These are phyloP conservation scores for Cecidostiba fungosa DNA, from an alignment of 2,888 invertebrate genomes.

Conservation along the genomic window DNA sequence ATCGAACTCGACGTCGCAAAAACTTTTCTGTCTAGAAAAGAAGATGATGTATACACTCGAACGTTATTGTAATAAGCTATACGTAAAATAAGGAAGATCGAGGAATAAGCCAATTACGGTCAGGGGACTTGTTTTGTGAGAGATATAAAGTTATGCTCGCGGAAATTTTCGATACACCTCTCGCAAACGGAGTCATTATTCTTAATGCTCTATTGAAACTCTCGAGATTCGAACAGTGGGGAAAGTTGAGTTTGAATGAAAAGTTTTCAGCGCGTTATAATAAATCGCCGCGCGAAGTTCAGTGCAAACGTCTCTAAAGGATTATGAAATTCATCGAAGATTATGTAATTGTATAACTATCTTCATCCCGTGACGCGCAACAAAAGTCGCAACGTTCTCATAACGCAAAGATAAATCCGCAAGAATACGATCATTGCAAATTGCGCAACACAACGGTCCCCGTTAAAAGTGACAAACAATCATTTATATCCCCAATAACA, in stretches of 20 bases:
- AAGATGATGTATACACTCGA: background rate
- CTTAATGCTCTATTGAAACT: slow-evolving; percentile 26
- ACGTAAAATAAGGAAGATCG: background rate
- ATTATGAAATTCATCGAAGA: slow-evolving; percentile 23
- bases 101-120: slow-evolving; percentile 9
- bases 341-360: background rate
- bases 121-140: background rate
- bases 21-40: background rate
- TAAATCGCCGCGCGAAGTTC: background rate
- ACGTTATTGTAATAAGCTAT: background rate
- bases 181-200: background rate
- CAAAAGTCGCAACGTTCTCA: too few relatives aligned
- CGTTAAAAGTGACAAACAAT: slow-evolving; percentile 12
- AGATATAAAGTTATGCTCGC: background rate
- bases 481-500: background rate
- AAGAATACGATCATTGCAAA: background rate
- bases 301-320: background rate
- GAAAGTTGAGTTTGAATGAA: background rate
- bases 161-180: background rate
- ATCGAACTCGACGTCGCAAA: background rate
- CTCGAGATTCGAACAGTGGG: background rate
- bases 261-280: slow-evolving; percentile 20
- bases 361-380: background rate
- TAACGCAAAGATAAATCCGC: background rate
- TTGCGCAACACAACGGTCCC: background rate